Base-by-base conservation (phyloP, 2,888 invertebrate species). In the Ectemnius continuus region DNA sequence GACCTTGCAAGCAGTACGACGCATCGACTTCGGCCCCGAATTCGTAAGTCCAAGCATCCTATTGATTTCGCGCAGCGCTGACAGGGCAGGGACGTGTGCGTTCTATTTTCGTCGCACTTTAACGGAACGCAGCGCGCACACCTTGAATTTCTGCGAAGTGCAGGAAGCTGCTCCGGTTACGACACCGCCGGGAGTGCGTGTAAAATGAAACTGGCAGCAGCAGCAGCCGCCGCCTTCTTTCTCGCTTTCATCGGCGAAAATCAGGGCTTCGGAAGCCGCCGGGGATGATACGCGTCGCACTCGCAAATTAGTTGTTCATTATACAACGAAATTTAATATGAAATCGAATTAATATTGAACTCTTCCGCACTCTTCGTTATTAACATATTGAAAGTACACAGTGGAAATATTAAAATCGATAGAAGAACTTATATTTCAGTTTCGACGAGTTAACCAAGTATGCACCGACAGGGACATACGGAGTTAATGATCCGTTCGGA, bases 181-280 rank as follows among this genome's bases (percentile, higher is more conserved):
- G 68, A 66, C 70, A 52, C 73, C 68, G 18, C 13, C 48, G 67
- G n/a, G n/a, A 64, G 70, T 65, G 65, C 66, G 72, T 62, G 74
- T 75, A 80, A 80, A 75, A 66, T 64, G 81, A 80, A 72, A 81
- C 78, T 68, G 36, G 57, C 28, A 61, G 23, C n/a, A n/a, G n/a
- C n/a, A n/a, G n/a, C n/a, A n/a, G n/a, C n/a, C n/a, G n/a, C 45
- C 67, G 11, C 28, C 16, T 6, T 23, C n/a, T 61, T 36, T 61
- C 57, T 57, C 60, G 26, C 64, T 67, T 64, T 65, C 65, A 64
- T 62, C 20, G 48, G 46, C 36, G 16, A 79, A 63, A 75, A 78
- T 81, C 70, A 74, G 67, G 36, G 36, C 36, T 36, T 36, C 36
- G 36, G 36, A 36, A 36, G 11, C 36, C 36, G 2, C 36, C 36